Conservation (phyloP, 1,140 invertebrate species). For the Microplitis demolitor region DNA sequence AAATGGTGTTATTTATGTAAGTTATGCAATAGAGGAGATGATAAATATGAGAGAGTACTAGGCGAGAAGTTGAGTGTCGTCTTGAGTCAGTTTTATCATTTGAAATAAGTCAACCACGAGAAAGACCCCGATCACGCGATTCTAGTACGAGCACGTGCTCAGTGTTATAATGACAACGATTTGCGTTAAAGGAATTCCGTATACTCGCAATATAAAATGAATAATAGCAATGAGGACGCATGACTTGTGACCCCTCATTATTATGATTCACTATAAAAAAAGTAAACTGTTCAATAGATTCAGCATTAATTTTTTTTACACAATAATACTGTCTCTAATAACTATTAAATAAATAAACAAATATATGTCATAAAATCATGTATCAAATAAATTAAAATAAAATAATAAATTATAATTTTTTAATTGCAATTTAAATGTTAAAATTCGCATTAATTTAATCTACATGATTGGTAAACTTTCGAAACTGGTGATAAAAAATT, state of each 20-base stretch:
- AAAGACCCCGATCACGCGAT: slow-evolving; percentile 18
- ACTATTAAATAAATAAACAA: no score
- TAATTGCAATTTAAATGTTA: no score
- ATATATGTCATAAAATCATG: no score
- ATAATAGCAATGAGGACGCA: slow-evolving; percentile 10
- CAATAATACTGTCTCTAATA: no score
- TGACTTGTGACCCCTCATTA: slow-evolving; percentile 2
- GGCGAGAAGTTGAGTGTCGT: background rate
- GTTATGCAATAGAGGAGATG: background rate
- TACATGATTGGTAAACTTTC: no score
- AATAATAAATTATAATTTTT: no score
- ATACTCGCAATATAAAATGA: background rate
- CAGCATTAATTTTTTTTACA: background rate
- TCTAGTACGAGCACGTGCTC: slow-evolving; percentile 13
- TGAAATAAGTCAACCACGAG: slow-evolving; percentile 6
- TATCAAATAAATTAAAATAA: no score
- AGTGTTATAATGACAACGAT: slow-evolving; percentile 16
- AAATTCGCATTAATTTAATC: no score
- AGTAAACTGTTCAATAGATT: background rate
- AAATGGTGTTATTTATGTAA: no score
- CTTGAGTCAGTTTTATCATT: background rate
- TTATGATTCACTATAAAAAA: background rate
- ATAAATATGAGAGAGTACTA: background rate
- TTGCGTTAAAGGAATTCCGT: slow-evolving; percentile 8
- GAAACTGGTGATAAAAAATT: no score